Evolutionary conservation across 1,140 invertebrate genomes (phyloP).

Genomic region (Helicoverpa armigera): DNA sequence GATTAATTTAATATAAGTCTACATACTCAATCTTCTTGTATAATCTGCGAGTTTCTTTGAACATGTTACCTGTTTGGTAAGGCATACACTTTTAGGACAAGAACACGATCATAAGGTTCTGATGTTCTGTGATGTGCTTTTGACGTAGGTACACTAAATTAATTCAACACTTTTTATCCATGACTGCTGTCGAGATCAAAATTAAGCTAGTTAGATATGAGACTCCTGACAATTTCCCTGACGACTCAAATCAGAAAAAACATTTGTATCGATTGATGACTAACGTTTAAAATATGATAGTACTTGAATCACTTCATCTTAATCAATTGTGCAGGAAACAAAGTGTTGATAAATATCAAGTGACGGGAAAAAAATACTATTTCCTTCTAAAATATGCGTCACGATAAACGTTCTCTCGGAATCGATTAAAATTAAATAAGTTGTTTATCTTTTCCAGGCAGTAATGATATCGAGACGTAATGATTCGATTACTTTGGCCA

Average conservation of each 20-base stretch:
- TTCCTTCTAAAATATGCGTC: neutral
- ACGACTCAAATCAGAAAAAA: neutral
- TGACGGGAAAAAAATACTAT: neutral
- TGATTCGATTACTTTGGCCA: constrained; percentile 64
- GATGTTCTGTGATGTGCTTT: too few relatives aligned
- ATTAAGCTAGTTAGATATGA: too few relatives aligned
- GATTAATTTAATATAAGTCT: too few relatives aligned
- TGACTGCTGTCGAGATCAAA: too few relatives aligned
- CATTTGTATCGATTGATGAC: neutral
- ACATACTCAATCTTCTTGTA: too few relatives aligned
- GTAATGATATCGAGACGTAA: constrained; percentile 78
- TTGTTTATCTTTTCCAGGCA: constrained; percentile 64
- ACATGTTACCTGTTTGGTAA: neutral
- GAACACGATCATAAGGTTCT: too few relatives aligned
- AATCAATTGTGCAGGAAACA: neutral
- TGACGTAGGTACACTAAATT: too few relatives aligned
- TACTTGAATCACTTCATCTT: constrained; percentile 1
- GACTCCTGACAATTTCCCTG: neutral
- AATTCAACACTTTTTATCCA: too few relatives aligned
- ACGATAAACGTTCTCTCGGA: neutral
- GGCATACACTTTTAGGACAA: too few relatives aligned
- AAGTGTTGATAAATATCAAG: neutral
- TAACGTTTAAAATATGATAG: constrained; percentile 21
- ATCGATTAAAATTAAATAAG: neutral
- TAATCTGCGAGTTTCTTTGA: too few relatives aligned